Evolutionary conservation across 1,140 invertebrate genomes (phyloP), one percentile per base, ranked within the genome.

Genomic region (Eulimnadia texana): DNA sequence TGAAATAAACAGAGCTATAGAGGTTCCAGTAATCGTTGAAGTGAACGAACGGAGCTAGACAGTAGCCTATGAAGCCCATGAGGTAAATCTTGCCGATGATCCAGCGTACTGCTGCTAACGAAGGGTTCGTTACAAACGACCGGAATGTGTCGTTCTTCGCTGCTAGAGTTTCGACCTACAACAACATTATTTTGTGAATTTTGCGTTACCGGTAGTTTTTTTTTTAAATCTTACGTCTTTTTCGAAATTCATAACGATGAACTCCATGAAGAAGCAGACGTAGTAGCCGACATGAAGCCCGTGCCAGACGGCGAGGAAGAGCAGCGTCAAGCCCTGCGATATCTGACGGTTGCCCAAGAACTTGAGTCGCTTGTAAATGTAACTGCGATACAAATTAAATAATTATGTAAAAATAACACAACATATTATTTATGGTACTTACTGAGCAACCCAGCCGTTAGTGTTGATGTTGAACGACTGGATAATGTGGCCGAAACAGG

Each of bases 241-340:
- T 70, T 97, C 93, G 66, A 86, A 82, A 64, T 82, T 85, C 69
- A 94, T 88, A 50, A 93, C 82, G 22, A 88, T 72, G 68, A 95
- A 95, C 71, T 98, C 93, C 71, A 93, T 84, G 49, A 90, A 81
- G 74, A 98, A 98, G 51, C 84, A 86, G 64, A 90, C 76, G 69
- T 93, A 97, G 68, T 98, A 98, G 2, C 92, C 91, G 10, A 64
- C 63, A 67, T 92, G 85, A 49, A 89, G 80, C 16, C 93, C 93
- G 71, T 98, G 93, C 93, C 93, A 98, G 0, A 95, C 63, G 0
- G 93, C 90, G 10, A 98, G 78, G 73, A 95, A 97, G 0, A 82
- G 50, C 19, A 98, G 74, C 0, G 92, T 88, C 0, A 80, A 77
- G 2, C 81, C 71, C 72, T 96, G 93, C 59, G 91, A 95, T 3